Percentiles rank a stretch among this genome's conserved stretches.
Conservation (phyloP, 2,888 invertebrate species). For the Ophion ventricosus region DNA sequence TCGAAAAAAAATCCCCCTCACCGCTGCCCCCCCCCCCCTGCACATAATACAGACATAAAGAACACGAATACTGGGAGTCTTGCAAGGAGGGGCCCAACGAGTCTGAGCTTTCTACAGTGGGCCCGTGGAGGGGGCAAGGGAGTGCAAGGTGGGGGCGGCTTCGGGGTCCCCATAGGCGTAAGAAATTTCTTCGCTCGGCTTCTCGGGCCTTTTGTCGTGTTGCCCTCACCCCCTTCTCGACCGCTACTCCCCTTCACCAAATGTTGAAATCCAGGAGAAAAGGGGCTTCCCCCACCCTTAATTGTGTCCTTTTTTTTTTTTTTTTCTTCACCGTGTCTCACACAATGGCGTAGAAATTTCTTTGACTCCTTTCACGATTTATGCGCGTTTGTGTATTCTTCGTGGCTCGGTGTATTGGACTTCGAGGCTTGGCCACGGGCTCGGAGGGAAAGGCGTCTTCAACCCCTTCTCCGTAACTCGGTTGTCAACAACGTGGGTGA, state of each 20-base stretch:
- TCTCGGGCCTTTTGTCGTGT: slow-evolving; percentile 24
- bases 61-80: slow-evolving; percentile 35
- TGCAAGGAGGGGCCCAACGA: slow-evolving; percentile 31
- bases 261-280: slow-evolving; percentile 46
- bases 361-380: slow-evolving; percentile 2
- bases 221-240: slow-evolving; percentile 8
- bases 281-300: not conserved
- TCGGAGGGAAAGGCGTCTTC: slow-evolving; percentile 27
- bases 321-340: slow-evolving; percentile 1
- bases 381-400: not conserved
- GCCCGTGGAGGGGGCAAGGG: slow-evolving; percentile 25
- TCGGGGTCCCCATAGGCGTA: slow-evolving; percentile 60
- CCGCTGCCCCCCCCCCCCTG: too few species aligned
- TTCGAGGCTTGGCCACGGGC: not conserved
- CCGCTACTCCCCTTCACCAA: slow-evolving; percentile 27
- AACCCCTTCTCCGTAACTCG: not conserved
- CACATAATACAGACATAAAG: slow-evolving; percentile 52
- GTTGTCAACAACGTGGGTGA: slow-evolving; percentile 19
- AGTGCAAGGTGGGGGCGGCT: slow-evolving; percentile 19
- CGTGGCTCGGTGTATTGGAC: not conserved
- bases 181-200: slow-evolving; percentile 56
- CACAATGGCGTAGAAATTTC: slow-evolving; percentile 46
- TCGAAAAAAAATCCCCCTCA: slow-evolving; percentile 18
- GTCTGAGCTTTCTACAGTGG: slow-evolving; percentile 63
- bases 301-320: not conserved